phyloP scores from a whole-genome alignment of 2,888 invertebrate species.

The Limnephilus marmoratus region DNA sequence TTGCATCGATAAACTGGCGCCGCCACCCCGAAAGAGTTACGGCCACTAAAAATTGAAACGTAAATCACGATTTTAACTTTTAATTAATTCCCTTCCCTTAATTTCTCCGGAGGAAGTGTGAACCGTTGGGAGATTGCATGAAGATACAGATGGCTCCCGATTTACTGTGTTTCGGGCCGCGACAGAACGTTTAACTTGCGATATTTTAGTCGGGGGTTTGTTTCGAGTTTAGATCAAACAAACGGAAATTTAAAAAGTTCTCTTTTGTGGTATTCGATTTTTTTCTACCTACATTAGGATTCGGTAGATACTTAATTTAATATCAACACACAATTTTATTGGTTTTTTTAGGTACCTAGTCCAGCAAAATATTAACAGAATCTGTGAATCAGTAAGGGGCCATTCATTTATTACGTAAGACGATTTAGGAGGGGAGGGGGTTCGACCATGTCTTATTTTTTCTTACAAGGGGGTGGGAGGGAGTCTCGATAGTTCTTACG shows the following conservation, averaged over 20 bases:
- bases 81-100: constrained; percentile 76
- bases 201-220: not conserved
- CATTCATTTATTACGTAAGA: too few species aligned
- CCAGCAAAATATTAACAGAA: too few species aligned
- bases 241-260: not conserved
- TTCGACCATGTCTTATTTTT: too few species aligned
- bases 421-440: too few species aligned
- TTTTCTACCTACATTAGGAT: not conserved
- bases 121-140: constrained; percentile 23
- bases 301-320: not conserved
- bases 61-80: constrained; percentile 78
- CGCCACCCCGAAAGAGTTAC: constrained; percentile 67
- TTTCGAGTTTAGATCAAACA: not conserved
- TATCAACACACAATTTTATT: too few species aligned
- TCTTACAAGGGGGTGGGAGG: too few species aligned
- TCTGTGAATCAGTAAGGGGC: too few species aligned
- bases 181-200: not conserved
- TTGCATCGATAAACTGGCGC: constrained; percentile 63
- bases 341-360: too few species aligned
- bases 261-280: not conserved
- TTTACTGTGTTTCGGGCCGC: not conserved
- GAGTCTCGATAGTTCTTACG: too few species aligned
- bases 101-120: constrained; percentile 69
- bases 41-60: constrained; percentile 77
- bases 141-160: constrained; percentile 1